Conservation (phyloP, 2,797 vertebrate species). For the Micrastur ruficollis region DNA sequence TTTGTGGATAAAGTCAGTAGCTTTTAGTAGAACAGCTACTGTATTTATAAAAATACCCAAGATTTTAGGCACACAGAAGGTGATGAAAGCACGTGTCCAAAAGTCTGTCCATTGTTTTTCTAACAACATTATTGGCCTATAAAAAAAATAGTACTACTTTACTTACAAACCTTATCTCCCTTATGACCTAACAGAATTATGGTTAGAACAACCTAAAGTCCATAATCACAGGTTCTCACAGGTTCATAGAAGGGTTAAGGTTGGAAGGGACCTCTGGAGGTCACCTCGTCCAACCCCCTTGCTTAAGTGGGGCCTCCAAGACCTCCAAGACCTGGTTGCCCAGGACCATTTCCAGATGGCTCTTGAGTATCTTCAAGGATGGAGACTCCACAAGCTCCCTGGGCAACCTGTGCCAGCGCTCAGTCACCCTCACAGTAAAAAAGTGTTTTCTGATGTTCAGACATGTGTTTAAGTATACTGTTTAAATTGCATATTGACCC, state of each 20-base stretch:
- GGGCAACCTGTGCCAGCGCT: not conserved
- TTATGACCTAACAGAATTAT: not conserved
- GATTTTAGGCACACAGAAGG: not conserved
- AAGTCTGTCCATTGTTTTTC: not conserved
- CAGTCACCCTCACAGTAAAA: not conserved
- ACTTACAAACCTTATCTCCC: not conserved
- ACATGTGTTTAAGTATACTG: not conserved
- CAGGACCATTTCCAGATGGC: not conserved
- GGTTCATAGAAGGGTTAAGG: not conserved
- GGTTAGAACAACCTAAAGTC: not conserved
- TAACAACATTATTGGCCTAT: not conserved
- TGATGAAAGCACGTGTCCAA: not conserved
- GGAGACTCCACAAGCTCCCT: not conserved
- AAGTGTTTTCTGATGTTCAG: not conserved
- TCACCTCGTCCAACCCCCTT: not conserved
- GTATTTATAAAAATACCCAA: not conserved
- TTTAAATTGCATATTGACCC: not conserved
- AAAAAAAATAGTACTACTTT: not conserved
- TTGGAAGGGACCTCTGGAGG: not conserved
- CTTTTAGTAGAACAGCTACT: not conserved
- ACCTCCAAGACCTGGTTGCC: not conserved
- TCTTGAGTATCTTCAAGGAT: not conserved
- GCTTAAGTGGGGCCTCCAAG: not conserved
- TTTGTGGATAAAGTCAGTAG: not conserved
- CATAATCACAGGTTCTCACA: not conserved